phyloP scores from a whole-genome alignment of 2,888 invertebrate species.

The Sarcophaga rosellei region DNA sequence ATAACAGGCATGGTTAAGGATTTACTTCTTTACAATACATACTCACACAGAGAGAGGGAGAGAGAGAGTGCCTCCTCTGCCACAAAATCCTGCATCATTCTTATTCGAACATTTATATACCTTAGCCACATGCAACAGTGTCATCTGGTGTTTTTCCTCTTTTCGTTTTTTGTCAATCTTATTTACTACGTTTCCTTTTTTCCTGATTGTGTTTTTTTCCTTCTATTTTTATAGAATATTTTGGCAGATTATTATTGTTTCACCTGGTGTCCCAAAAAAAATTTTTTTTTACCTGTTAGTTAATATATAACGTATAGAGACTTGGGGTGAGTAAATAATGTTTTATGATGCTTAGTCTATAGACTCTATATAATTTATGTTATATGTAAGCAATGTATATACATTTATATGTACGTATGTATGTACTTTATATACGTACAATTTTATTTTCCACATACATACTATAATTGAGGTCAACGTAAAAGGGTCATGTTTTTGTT shows the following conservation, averaged over 20 bases:
- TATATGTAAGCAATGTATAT: not conserved
- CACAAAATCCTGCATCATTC: no score
- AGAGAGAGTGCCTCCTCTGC: no score
- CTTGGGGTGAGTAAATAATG: slow-evolving; percentile 48
- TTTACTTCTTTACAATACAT: no score
- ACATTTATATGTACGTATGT: not conserved
- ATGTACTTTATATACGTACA: not conserved
- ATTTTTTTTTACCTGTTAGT: slow-evolving; percentile 44
- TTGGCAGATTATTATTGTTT: slow-evolving; percentile 24
- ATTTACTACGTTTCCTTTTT: not conserved
- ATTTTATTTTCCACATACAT: slow-evolving; percentile 43
- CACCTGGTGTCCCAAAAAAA: slow-evolving; percentile 40
- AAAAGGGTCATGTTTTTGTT: slow-evolving; percentile 62
- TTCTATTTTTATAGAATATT: no score
- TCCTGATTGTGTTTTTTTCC: not conserved
- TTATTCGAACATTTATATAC: no score
- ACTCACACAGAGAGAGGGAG: no score
- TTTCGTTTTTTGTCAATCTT: not conserved
- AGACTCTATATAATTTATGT: not conserved
- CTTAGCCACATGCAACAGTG: slow-evolving; percentile 51
- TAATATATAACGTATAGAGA: slow-evolving; percentile 37
- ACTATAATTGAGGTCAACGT: slow-evolving; percentile 64
- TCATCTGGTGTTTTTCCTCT: slow-evolving; percentile 47
- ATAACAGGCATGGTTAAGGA: not conserved
- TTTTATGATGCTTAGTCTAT: slow-evolving; percentile 40